phyloP scores from a whole-genome alignment of 1,140 invertebrate genomes.

The Samia ricini region DNA sequence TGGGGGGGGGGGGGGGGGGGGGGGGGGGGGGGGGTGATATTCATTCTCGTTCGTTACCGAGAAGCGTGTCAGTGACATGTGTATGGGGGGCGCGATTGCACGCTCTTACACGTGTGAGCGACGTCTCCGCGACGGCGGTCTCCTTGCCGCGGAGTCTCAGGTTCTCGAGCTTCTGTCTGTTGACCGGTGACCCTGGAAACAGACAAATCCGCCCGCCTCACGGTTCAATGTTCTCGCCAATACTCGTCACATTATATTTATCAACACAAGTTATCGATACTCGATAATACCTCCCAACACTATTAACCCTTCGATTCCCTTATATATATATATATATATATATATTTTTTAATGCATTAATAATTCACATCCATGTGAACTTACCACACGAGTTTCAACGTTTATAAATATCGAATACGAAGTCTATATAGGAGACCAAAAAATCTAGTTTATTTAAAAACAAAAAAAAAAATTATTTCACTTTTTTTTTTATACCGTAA shows the following conservation, averaged over 20 bases:
- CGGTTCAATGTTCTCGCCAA: constrained; percentile 15
- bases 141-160: constrained; percentile 81
- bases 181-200: constrained; percentile 85
- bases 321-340: too few species aligned
- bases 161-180: constrained; percentile 87
- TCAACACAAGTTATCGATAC: neutral
- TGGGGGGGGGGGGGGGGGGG: neutral
- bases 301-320: too few species aligned
- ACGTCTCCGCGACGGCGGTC: constrained; percentile 85
- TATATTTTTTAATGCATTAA: too few species aligned
- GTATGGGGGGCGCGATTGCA: constrained; percentile 31
- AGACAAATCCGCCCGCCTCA: constrained; percentile 32
- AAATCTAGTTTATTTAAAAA: too few species aligned
- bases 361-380: too few species aligned
- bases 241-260: neutral
- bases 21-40: neutral
- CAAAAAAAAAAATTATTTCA: too few species aligned
- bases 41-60: constrained; percentile 10
- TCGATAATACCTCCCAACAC: too few species aligned
- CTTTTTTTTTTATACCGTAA: too few species aligned
- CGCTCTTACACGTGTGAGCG: constrained; percentile 83
- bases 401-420: too few species aligned
- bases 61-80: constrained; percentile 55
- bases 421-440: too few species aligned
- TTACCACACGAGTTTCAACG: too few species aligned